phyloP scores from a whole-genome alignment of 64 coral and sea anemone genomes.

The Pachyseris speciosa region DNA sequence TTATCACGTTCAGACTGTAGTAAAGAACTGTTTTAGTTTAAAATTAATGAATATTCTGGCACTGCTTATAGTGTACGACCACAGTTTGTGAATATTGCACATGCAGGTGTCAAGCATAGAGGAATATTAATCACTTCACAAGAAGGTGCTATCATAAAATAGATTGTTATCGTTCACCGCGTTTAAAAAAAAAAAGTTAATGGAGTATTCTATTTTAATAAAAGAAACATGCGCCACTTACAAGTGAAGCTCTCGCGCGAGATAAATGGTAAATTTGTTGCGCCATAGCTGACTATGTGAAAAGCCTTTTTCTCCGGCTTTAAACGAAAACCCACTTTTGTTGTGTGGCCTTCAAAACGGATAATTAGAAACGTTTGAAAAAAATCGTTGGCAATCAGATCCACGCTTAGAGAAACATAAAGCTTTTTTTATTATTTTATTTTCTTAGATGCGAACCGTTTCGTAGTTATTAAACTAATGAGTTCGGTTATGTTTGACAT shows the following conservation, averaged over 20 bases:
- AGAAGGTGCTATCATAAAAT: conserved; percentile 6
- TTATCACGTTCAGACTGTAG: background rate
- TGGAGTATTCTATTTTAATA: background rate
- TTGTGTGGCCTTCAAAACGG: background rate
- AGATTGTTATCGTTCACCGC: background rate
- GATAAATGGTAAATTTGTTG: background rate
- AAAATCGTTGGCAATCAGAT: conserved; percentile 18
- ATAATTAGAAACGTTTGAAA: conserved; percentile 5
- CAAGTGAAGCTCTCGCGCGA: background rate
- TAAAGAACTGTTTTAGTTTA: background rate
- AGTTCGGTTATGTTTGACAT: background rate
- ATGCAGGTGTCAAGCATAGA: conserved; percentile 29
- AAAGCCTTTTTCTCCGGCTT: background rate
- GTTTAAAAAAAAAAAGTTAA: conserved; percentile 25
- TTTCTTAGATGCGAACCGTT: background rate
- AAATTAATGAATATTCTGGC: background rate
- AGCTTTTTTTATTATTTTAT: background rate
- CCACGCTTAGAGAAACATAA: background rate
- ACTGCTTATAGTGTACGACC: background rate
- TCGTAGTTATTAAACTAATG: background rate
- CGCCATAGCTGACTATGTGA: background rate
- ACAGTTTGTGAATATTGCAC: background rate
- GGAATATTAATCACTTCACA: conserved; percentile 30
- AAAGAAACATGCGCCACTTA: conserved; percentile 19
- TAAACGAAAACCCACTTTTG: background rate